These are phyloP conservation scores for Podotricha telesiphe DNA, from an alignment of 2,888 invertebrate genomes.

Conservation along the genomic window DNA sequence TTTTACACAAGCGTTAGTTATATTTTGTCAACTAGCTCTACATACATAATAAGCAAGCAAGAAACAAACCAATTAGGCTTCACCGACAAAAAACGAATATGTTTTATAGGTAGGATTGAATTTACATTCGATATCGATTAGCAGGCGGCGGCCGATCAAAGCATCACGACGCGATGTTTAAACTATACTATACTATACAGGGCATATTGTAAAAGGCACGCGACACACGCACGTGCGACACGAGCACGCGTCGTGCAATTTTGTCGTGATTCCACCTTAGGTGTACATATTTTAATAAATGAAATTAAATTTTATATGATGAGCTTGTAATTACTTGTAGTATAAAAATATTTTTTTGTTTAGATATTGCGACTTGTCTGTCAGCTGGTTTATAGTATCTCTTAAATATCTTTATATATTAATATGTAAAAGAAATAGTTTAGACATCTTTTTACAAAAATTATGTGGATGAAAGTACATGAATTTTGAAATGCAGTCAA, in stretches of 20 bases:
- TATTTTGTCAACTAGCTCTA: no score
- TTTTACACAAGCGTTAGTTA: no score
- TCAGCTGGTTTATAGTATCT: background rate
- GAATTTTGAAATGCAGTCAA: no score
- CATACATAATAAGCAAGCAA: background rate
- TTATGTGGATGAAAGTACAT: no score
- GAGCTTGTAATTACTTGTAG: conserved; percentile 1
- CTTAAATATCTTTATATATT: background rate
- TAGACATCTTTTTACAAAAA: background rate
- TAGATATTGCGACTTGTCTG: background rate
- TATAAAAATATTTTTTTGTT: background rate
- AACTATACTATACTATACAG: conserved; percentile 38
- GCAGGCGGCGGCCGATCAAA: conserved; percentile 45
- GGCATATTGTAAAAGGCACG: conserved; percentile 58
- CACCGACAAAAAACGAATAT: conserved; percentile 40
- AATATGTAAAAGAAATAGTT: background rate
- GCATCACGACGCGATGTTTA: conserved; percentile 45
- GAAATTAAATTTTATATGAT: conserved; percentile 11
- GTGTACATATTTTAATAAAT: conserved; percentile 37
- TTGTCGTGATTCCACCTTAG: conserved; percentile 56
- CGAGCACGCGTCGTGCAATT: conserved; percentile 65
- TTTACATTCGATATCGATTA: conserved; percentile 51
- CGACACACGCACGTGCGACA: conserved; percentile 60
- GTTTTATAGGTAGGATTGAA: conserved; percentile 37
- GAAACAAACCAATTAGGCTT: conserved; percentile 37